Conservation (phyloP, 2,888 invertebrate genomes). For the Morpho achilles region DNA sequence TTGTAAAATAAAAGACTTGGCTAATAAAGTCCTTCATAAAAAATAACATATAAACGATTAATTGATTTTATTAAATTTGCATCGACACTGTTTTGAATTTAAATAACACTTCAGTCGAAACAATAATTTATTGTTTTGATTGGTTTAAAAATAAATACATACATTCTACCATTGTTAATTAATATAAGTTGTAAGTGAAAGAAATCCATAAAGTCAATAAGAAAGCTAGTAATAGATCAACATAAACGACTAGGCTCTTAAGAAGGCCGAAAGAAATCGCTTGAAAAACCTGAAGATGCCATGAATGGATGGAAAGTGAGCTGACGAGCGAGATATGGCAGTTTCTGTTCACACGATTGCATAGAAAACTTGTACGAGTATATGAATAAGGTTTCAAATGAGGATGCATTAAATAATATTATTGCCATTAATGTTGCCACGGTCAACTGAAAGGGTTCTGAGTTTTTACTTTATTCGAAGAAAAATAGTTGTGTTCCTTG, state of each 20-base stretch:
- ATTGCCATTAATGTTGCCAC: conserved; percentile 10
- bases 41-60: too few species aligned
- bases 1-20: too few species aligned
- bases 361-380: conserved; percentile 22
- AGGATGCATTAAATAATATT: conserved; percentile 19
- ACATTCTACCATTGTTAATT: background rate
- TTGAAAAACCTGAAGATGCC: conserved; percentile 69
- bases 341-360: conserved; percentile 73
- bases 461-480: background rate
- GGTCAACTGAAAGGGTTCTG: background rate
- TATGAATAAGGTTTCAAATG: conserved; percentile 15
- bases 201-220: conserved; percentile 42
- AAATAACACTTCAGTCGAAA: too few species aligned
- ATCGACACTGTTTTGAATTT: too few species aligned
- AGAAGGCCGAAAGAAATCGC: conserved; percentile 68
- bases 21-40: too few species aligned
- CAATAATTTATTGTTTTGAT: too few species aligned
- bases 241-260: conserved; percentile 42
- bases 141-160: too few species aligned
- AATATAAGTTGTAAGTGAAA: conserved; percentile 23
- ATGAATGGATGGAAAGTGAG: conserved; percentile 77
- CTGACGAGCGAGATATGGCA: conserved; percentile 54
- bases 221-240: conserved; percentile 63
- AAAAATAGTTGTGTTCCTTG: background rate
- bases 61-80: too few species aligned